Base-by-base conservation (phyloP, 2,113 vertebrate species). In the Butastur rufipennis region DNA sequence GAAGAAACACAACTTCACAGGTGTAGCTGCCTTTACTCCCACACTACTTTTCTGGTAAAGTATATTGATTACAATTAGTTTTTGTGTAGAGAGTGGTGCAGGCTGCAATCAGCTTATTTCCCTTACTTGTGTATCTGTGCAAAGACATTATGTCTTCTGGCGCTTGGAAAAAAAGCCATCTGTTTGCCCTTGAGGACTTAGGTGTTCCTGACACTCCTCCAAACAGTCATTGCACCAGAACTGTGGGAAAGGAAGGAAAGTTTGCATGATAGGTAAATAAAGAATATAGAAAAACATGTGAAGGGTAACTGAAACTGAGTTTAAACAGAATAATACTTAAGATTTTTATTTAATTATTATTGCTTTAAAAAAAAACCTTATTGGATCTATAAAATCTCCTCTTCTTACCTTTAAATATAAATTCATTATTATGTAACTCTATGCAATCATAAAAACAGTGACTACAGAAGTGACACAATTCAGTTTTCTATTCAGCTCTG, bases 361-460 rank as follows among this genome's bases (percentile, higher is more conserved):
- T 61, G 2, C 9, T 68, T 81, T 43, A 5, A 13, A 86, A 93
- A 86, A 90, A 91, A 61, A 58, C 20, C 56, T 92, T 83, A 84
- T 52, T 92, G 43, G 36, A 74, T 42, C 42, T 80, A 77, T 90
- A 85, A 88, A 97, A 7, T 19, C 15, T 31, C 26, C 27, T 80
- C n/a, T 96, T 88, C 73, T 91, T 84, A 89, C 26, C 34, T 90
- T 95, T 84, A 96, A 95, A 75, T 88, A 77, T 65, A 79, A 72
- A 81, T 55, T 91, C 25, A 22, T 52, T 88, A 38, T n/a, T 13
- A 26, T 29, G 10, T 70, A 66, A 36, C 21, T 67, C 16, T 58
- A 34, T 25, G 16, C 40, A 78, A 40, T 81, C 27, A 78, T 20
- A 73, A 78, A 84, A 65, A 1, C n/a, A 14, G 13, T 36, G 11